Conservation (phyloP, 1,140 invertebrate genomes). For the Drosophila santomea region DNA sequence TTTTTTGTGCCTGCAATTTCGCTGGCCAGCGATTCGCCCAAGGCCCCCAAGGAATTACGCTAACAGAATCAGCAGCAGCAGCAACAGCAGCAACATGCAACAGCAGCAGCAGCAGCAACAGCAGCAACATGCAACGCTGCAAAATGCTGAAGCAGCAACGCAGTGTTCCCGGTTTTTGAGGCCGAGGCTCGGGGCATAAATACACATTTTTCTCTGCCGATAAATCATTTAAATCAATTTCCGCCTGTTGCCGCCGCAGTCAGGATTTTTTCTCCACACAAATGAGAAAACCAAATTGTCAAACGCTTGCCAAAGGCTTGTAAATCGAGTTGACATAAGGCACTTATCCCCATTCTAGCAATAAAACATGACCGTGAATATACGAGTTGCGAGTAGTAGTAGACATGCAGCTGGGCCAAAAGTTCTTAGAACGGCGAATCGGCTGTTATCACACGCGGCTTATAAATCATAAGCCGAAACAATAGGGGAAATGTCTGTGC, state of each 20-base stretch:
- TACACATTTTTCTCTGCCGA: slow-evolving; percentile 54
- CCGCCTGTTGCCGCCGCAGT: slow-evolving; percentile 61
- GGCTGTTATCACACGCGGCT: slow-evolving; percentile 42
- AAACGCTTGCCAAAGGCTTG: slow-evolving; percentile 75
- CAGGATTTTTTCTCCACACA: slow-evolving; percentile 17
- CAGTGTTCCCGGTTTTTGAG: slow-evolving; percentile 1
- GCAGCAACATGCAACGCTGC: slow-evolving; percentile 29
- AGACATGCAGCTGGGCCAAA: slow-evolving; percentile 21
- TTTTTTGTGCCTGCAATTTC: slow-evolving; percentile 49
- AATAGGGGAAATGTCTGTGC: slow-evolving; percentile 51
- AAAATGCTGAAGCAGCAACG: slow-evolving; percentile 9
- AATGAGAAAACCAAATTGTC: slow-evolving; percentile 69
- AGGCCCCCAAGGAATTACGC: slow-evolving; percentile 59
- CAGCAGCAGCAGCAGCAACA: neutral
- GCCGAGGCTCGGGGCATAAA: slow-evolving; percentile 26
- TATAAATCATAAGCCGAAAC: slow-evolving; percentile 69
- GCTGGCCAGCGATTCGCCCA: slow-evolving; percentile 39
- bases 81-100: neutral
- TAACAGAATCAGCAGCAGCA: slow-evolving; percentile 37
- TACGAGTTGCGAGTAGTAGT: neutral
- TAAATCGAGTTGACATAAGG: slow-evolving; percentile 80
- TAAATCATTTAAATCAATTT: slow-evolving; percentile 83
- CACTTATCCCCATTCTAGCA: slow-evolving; percentile 45
- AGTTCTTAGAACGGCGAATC: slow-evolving; percentile 48
- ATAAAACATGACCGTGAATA: slow-evolving; percentile 29